Percentiles rank a stretch among this genome's conserved stretches.
These are phyloP conservation scores for Drosophila nr. perissopoda DNA, from an alignment of 2,888 invertebrate species.

Conservation along the genomic window DNA sequence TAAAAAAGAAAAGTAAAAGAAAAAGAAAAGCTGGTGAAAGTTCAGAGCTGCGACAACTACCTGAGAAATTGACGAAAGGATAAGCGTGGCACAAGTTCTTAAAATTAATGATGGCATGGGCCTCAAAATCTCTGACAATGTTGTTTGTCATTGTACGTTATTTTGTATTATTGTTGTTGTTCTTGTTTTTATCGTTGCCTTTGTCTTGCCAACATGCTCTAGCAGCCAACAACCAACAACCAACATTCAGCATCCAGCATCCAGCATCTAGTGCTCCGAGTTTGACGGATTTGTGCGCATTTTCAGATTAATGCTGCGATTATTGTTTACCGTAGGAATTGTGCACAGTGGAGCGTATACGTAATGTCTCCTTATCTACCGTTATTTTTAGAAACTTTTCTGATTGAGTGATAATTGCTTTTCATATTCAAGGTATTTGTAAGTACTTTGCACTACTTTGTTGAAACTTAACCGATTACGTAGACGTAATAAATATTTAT, in stretches of 20 bases:
- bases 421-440: not conserved
- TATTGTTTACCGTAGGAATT: slow-evolving; percentile 72
- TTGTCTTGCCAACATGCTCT: slow-evolving; percentile 27
- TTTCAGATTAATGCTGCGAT: slow-evolving; percentile 79
- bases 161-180: not conserved
- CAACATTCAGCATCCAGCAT: not conserved
- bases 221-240: not conserved
- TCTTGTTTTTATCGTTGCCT: slow-evolving; percentile 14
- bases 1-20: not conserved
- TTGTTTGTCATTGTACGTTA: slow-evolving; percentile 57
- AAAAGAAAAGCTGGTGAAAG: slow-evolving; percentile 5
- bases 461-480: not conserved
- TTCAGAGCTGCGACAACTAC: slow-evolving; percentile 36
- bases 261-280: slow-evolving; percentile 44
- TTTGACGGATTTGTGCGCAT: slow-evolving; percentile 79
- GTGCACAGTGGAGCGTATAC: slow-evolving; percentile 58
- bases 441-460: not conserved
- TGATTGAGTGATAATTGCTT: not conserved
- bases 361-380: not conserved
- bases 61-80: slow-evolving; percentile 60
- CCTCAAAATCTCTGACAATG: slow-evolving; percentile 63
- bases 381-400: not conserved
- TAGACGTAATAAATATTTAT: not conserved
- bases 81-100: slow-evolving; percentile 53
- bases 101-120: slow-evolving; percentile 67